Evolutionary conservation across 2,113 vertebrate genomes (phyloP).

Genomic region (Phylloscopus whistleri): DNA sequence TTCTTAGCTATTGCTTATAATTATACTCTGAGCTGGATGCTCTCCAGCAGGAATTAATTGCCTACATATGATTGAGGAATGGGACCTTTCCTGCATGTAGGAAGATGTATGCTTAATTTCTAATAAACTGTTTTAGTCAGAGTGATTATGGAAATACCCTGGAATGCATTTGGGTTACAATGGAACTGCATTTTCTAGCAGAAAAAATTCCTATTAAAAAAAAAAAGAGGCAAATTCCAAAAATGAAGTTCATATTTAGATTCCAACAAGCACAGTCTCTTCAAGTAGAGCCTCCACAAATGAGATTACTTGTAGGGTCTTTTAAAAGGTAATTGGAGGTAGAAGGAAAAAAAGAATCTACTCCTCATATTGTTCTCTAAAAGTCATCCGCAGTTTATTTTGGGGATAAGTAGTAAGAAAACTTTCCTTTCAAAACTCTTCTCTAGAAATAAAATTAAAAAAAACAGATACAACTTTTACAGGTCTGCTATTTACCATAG

Average conservation of each 20-base stretch:
- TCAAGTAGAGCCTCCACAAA: not conserved
- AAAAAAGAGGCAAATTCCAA: not conserved
- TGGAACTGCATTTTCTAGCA: not conserved
- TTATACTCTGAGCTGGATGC: not conserved
- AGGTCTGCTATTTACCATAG: conserved; percentile 12
- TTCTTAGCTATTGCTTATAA: not conserved
- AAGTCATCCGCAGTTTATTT: not conserved
- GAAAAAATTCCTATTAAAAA: not conserved
- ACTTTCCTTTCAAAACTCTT: not conserved
- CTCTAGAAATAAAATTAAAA: not conserved
- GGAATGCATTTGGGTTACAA: not conserved
- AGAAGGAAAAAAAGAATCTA: not conserved
- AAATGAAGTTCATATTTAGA: not conserved
- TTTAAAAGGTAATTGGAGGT: not conserved
- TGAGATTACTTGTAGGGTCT: not conserved
- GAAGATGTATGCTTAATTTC: not conserved
- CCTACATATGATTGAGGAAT: not conserved
- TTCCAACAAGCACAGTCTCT: not conserved
- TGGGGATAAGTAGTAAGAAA: not conserved
- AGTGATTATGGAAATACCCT: not conserved
- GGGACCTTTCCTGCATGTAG: not conserved
- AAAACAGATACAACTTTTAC: not conserved
- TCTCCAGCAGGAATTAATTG: not conserved
- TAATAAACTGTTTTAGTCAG: not conserved
- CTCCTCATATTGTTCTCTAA: not conserved